Conservation (phyloP, 2,113 vertebrate species). For the Phaetusa simplex region DNA sequence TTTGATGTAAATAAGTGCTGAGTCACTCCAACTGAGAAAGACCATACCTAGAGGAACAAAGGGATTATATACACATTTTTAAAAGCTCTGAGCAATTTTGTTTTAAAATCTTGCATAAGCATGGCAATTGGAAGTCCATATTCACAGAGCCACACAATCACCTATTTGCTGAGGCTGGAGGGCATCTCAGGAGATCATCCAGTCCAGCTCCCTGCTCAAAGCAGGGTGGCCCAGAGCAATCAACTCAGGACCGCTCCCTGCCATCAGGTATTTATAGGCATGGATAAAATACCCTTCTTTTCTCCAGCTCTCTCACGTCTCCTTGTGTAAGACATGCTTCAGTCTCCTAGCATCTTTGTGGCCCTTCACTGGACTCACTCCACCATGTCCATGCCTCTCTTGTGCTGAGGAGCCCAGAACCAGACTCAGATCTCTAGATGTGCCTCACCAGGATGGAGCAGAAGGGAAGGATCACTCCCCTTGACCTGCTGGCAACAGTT, state of each 20-base stretch:
- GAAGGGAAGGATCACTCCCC: not conserved
- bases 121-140: not conserved
- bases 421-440: not conserved
- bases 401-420: not conserved
- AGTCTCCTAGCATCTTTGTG: not conserved
- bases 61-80: not conserved
- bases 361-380: not conserved
- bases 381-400: not conserved
- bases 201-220: not conserved
- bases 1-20: not conserved
- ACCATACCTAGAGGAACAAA: not conserved
- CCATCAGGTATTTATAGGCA: not conserved
- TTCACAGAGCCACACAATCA: not conserved
- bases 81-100: not conserved
- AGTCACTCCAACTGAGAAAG: not conserved
- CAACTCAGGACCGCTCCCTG: not conserved
- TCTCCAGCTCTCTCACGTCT: rapidly evolving
- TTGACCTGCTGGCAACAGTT: not conserved
- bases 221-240: not conserved
- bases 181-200: not conserved
- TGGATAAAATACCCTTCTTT: not conserved
- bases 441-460: not conserved
- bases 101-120: not conserved
- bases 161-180: not conserved
- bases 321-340: not conserved